phyloP scores from a whole-genome alignment of 2,888 invertebrate species.

The Drosophila demipolita region DNA sequence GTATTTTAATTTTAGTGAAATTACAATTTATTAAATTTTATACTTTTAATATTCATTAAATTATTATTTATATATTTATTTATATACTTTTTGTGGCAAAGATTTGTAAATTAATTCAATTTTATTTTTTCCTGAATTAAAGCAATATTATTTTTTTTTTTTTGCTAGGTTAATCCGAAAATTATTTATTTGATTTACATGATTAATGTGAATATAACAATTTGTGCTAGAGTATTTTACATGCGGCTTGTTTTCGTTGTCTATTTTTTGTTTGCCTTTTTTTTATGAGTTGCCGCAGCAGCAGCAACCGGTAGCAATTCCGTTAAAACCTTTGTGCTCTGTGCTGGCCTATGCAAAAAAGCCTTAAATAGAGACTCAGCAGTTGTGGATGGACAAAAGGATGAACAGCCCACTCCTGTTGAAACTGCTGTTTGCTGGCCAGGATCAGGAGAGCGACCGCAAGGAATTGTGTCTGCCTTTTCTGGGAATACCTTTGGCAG shows the following conservation, averaged over 20 bases:
- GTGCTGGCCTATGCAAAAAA: conserved; percentile 65
- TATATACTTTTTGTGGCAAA: too few species aligned
- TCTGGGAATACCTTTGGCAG: conserved; percentile 69
- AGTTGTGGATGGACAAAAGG: conserved; percentile 33
- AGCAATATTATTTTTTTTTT: too few species aligned
- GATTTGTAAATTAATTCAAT: too few species aligned
- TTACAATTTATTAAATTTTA: too few species aligned
- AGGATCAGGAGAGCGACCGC: conserved; percentile 48
- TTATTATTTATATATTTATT: too few species aligned
- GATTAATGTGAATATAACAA: background rate
- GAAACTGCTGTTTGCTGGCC: conserved; percentile 11
- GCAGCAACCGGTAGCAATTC: conserved; percentile 70
- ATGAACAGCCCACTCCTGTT: conserved; percentile 2
- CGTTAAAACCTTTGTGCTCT: conserved; percentile 59
- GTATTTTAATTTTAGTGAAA: too few species aligned
- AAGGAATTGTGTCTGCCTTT: conserved; percentile 73
- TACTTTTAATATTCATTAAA: too few species aligned
- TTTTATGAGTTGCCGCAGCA: conserved; percentile 33
- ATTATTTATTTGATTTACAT: background rate
- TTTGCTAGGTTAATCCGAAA: background rate
- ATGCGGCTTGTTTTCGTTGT: background rate
- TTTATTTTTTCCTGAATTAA: too few species aligned
- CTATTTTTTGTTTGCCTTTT: conserved; percentile 16
- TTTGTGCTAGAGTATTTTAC: background rate
- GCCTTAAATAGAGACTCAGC: conserved; percentile 13